Percentiles rank a stretch among this genome's conserved stretches.
phyloP scores from a whole-genome alignment of 2,797 vertebrate genomes.

The Myotis pilosus region DNA sequence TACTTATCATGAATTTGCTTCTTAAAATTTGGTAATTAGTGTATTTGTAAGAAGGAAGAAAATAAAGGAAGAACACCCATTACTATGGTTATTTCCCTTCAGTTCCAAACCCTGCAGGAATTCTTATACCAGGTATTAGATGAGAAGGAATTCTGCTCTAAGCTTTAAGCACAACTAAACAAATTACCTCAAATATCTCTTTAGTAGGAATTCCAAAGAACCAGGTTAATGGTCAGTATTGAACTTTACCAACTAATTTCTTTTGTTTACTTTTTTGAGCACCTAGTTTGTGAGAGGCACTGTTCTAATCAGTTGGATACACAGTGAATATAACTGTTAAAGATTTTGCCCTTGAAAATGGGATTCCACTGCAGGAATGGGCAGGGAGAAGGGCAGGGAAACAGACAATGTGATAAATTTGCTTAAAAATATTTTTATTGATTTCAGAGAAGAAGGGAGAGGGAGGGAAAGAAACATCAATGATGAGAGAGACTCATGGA shows the following conservation, averaged over 20 bases:
- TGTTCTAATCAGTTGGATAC: neutral
- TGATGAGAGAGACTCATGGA: no score
- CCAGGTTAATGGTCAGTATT: neutral
- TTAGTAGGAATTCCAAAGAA: neutral
- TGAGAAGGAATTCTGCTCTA: neutral
- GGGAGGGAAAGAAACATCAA: no score
- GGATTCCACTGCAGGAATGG: neutral
- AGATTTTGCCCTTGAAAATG: neutral
- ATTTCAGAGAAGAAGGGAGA: no score
- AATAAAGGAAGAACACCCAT: neutral
- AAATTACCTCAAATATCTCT: neutral
- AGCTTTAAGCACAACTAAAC: neutral
- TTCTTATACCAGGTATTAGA: neutral
- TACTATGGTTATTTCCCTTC: neutral
- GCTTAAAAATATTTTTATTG: no score
- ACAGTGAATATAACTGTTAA: neutral
- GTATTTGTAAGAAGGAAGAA: neutral
- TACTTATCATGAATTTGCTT: neutral
- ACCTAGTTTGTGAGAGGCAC: neutral
- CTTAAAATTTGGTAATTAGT: neutral
- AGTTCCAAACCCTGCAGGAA: neutral
- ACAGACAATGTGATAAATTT: neutral
- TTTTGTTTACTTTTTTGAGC: neutral
- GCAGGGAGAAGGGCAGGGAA: neutral
- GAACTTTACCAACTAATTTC: neutral